phyloP scores from a whole-genome alignment of 2,113 vertebrate genomes.

The Pterocles burchelli region DNA sequence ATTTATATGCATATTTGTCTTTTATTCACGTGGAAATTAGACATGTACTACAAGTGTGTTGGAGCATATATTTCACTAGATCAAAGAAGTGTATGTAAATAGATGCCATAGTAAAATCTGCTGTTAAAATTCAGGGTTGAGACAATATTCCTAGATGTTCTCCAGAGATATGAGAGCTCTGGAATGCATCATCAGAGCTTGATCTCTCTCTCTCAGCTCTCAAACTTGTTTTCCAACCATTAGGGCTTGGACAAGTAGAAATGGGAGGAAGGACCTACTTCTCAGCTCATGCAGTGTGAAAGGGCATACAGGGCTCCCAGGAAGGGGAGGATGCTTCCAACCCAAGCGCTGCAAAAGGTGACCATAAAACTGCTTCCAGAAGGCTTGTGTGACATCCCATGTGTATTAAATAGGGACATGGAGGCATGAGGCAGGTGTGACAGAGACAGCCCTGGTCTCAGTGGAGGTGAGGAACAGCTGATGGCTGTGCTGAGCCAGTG shows the following conservation, averaged over 20 bases:
- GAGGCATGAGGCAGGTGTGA: not conserved
- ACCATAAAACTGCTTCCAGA: not conserved
- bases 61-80: not conserved
- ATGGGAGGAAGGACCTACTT: not conserved
- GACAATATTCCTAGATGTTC: conserved; percentile 1
- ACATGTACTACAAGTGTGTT: not conserved
- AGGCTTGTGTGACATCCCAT: accelerated
- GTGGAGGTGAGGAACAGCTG: not conserved
- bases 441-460: not conserved
- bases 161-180: not conserved
- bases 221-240: not conserved
- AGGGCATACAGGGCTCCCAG: not conserved
- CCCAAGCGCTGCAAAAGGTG: not conserved
- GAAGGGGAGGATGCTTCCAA: not conserved
- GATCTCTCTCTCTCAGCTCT: not conserved
- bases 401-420: not conserved
- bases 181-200: not conserved
- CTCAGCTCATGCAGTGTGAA: not conserved
- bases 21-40: not conserved
- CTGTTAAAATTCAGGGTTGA: not conserved
- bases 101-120: not conserved
- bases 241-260: not conserved
- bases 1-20: not conserved
- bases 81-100: conserved; percentile 30
- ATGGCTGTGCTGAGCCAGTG: not conserved